Conservation (phyloP, 1,140 invertebrate genomes). For the Galleria mellonella region DNA sequence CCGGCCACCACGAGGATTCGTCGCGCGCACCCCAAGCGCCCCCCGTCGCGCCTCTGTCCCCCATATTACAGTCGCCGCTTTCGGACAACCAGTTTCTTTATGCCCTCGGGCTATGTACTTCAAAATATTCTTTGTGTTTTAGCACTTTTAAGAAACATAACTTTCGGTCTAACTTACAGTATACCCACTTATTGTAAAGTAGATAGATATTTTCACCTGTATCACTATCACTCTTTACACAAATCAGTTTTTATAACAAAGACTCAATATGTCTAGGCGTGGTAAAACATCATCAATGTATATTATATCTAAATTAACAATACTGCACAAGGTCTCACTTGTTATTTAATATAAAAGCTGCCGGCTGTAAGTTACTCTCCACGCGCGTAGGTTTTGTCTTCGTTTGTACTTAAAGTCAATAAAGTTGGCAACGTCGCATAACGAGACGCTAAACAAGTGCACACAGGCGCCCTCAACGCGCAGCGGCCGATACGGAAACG, state of each 20-base stretch:
- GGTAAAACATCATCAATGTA: slow-evolving; percentile 24
- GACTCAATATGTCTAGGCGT: slow-evolving; percentile 34
- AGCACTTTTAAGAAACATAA: slow-evolving; percentile 31
- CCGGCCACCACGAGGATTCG: slow-evolving; percentile 78
- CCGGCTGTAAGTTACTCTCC: slow-evolving; percentile 63
- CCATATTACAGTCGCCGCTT: slow-evolving; percentile 63
- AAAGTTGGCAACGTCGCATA: slow-evolving; percentile 73
- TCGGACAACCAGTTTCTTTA: slow-evolving; percentile 65
- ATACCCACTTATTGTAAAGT: slow-evolving; percentile 15
- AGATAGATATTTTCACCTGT: slow-evolving; percentile 30
- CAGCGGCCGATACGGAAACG: slow-evolving; percentile 59
- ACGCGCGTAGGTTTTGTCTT: slow-evolving; percentile 71
- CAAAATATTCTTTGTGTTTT: slow-evolving; percentile 34
- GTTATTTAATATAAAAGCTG: slow-evolving; percentile 55
- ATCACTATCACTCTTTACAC: slow-evolving; percentile 25
- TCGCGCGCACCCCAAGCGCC: slow-evolving; percentile 79
- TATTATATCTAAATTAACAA: slow-evolving; percentile 15
- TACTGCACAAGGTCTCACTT: slow-evolving; percentile 31
- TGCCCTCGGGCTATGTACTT: slow-evolving; percentile 32
- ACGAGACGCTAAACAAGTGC: slow-evolving; percentile 71
- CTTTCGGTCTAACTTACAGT: slow-evolving; percentile 22
- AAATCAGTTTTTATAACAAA: slow-evolving; percentile 50
- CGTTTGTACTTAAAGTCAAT: slow-evolving; percentile 68
- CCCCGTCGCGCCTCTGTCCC: slow-evolving; percentile 69
- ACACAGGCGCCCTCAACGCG: slow-evolving; percentile 69